Percentiles rank a stretch among this genome's conserved stretches.
Evolutionary conservation across 1,140 invertebrate genomes (phyloP).

Genomic region (Ditylenchus dipsaci): DNA sequence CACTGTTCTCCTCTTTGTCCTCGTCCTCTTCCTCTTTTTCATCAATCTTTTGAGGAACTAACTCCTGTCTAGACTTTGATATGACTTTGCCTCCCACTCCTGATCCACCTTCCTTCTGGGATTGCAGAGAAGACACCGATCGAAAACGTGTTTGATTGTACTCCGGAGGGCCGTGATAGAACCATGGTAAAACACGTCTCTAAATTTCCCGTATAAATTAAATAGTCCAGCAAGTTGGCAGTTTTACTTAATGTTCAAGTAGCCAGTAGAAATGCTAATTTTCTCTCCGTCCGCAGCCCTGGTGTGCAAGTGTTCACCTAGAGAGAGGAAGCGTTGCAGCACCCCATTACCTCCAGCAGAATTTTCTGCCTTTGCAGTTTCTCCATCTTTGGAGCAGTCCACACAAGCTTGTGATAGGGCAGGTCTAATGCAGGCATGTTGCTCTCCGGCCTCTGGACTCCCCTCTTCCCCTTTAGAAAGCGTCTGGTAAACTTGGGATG

Average conservation of each 20-base stretch:
- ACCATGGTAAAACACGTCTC: conserved; percentile 78
- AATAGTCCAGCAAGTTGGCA: neutral
- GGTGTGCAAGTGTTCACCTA: conserved; percentile 47
- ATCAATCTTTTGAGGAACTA: neutral
- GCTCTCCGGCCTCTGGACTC: neutral
- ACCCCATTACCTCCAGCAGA: conserved; percentile 11
- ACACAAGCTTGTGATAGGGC: neutral
- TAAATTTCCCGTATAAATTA: neutral
- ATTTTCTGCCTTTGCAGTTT: neutral
- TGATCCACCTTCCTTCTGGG: neutral
- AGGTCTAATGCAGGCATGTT: neutral
- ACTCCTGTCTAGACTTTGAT: neutral
- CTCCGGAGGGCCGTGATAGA: conserved; percentile 66
- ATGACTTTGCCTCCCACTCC: neutral
- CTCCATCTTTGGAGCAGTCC: neutral
- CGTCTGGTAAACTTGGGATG: neutral
- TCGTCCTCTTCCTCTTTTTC: neutral
- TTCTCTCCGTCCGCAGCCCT: neutral
- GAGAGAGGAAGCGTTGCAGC: conserved; percentile 41
- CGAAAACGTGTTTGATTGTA: conserved; percentile 50
- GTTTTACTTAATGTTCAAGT: conserved; percentile 69
- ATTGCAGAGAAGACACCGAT: conserved; percentile 7
- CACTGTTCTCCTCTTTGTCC: neutral
- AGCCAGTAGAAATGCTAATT: conserved; percentile 65
- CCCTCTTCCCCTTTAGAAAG: neutral